These are phyloP conservation scores for Caenorhabditis becei DNA, from an alignment of 2,888 invertebrate genomes.

Conservation along the genomic window DNA sequence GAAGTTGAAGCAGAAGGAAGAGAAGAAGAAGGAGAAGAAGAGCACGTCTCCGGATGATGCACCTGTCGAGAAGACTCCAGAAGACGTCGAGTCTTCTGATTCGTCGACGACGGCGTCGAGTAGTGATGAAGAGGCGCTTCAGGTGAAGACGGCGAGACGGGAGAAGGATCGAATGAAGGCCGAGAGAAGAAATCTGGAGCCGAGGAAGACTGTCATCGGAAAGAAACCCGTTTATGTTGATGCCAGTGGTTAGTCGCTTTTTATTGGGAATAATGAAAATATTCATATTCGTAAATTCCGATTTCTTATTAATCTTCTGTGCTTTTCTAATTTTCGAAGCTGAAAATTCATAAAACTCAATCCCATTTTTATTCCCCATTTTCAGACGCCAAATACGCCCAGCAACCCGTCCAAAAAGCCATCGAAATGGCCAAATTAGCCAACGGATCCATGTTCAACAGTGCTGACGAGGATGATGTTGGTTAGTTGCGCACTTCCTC, in stretches of 20 bases:
- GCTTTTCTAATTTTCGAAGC: no score
- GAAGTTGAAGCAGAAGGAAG: background rate
- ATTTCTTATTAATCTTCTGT: no score
- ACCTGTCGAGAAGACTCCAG: background rate
- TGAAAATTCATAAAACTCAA: background rate
- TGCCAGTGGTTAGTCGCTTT: slow-evolving; percentile 9
- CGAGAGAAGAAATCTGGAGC: slow-evolving; percentile 19
- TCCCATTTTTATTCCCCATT: background rate
- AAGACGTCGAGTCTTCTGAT: slow-evolving; percentile 13
- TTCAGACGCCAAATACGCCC: slow-evolving; percentile 38
- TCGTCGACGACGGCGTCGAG: slow-evolving; percentile 21
- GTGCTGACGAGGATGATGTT: slow-evolving; percentile 45
- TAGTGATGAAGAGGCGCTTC: slow-evolving; percentile 44
- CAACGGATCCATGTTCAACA: slow-evolving; percentile 33
- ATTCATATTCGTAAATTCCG: no score
- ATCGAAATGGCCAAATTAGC: slow-evolving; percentile 30
- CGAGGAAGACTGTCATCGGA: slow-evolving; percentile 26
- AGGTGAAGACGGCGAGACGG: slow-evolving; percentile 10
- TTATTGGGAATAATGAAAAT: background rate
- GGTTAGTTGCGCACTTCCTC: background rate
- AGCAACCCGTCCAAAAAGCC: background rate
- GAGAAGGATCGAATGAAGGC: slow-evolving; percentile 48
- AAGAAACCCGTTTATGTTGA: slow-evolving; percentile 45
- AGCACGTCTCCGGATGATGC: background rate
- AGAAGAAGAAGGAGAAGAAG: background rate